These are phyloP conservation scores for Saguinus midas DNA, from an alignment of 2,113 vertebrate species.

Conservation along the genomic window DNA sequence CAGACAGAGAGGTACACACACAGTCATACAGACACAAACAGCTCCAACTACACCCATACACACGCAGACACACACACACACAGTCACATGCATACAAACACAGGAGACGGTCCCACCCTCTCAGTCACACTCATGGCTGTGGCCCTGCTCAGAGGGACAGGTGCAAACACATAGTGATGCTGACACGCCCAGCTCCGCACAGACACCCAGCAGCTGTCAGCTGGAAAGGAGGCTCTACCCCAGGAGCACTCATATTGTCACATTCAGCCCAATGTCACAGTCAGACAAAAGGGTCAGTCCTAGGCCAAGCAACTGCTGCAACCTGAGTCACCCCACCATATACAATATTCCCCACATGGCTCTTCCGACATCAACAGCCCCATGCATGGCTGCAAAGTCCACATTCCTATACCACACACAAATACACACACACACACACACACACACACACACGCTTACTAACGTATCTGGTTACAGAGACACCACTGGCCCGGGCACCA, in stretches of 20 bases:
- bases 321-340: not conserved
- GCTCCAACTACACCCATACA: not conserved
- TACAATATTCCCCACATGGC: rapidly evolving
- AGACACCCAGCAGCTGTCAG: not conserved
- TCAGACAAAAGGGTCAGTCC: not conserved
- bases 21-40: not conserved
- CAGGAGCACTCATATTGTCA: not conserved
- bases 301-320: not conserved
- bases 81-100: not conserved
- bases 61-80: not conserved
- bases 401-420: not conserved
- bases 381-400: not conserved
- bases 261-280: not conserved
- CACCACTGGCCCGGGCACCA: rapidly evolving
- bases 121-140: rapidly evolving
- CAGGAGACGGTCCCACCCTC: not conserved
- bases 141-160: not conserved
- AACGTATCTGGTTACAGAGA: not conserved
- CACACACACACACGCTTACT: not conserved
- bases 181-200: not conserved
- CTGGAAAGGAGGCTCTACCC: not conserved
- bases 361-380: not conserved
- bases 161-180: rapidly evolving
- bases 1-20: not conserved
- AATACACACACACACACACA: not conserved